phyloP scores from a whole-genome alignment of 2,797 vertebrate genomes.

The Syndactyla subalaris region DNA sequence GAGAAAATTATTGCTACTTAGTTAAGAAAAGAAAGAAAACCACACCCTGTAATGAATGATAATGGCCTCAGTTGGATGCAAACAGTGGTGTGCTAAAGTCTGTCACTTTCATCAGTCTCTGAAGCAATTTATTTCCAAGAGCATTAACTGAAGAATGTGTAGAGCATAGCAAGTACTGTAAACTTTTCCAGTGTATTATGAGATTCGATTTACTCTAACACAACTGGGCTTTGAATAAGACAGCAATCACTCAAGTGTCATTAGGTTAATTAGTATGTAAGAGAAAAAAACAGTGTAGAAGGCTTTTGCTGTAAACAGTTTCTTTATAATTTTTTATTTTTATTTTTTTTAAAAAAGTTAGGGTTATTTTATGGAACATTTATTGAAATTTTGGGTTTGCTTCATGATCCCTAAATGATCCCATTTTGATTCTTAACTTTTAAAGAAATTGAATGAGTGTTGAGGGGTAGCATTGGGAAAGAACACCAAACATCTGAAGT shows the following conservation, averaged over 20 bases:
- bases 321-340: background rate
- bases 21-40: background rate
- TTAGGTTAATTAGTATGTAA: background rate
- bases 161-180: constrained; percentile 13
- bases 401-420: background rate
- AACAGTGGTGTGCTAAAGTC: background rate
- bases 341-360: background rate
- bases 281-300: background rate
- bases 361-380: background rate
- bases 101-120: constrained; percentile 45
- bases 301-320: background rate
- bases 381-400: background rate
- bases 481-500: background rate
- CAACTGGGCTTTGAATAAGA: background rate
- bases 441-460: background rate
- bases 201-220: background rate
- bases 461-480: background rate
- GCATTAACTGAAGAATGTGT: background rate
- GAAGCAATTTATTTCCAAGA: constrained; percentile 48
- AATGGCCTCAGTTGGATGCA: constrained; percentile 42
- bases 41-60: constrained; percentile 25
- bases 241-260: background rate
- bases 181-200: background rate
- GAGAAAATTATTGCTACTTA: constrained; percentile 49
- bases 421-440: background rate